Base-by-base conservation (phyloP, 2,888 invertebrate genomes). In the Cataglyphis cursor region DNA sequence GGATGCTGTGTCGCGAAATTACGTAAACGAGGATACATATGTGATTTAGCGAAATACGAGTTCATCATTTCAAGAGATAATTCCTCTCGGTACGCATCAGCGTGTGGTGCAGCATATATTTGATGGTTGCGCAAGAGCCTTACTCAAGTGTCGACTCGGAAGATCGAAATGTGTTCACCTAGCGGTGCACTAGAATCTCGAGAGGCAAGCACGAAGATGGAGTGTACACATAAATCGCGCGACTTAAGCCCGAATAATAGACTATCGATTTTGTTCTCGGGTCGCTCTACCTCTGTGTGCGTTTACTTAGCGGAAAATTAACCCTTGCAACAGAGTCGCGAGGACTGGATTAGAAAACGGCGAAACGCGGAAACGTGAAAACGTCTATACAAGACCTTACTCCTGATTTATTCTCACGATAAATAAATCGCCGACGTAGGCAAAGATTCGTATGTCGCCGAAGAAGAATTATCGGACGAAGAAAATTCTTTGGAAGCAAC, bases 241-340 rank as follows among this genome's bases (percentile, higher is more conserved):
- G 87, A 90, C 90, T 93, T 93, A 93, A 93, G 90, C 90, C 87
- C 87, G 89, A 91, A 93, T 93, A 93, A 93, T 93, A 92, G 93
- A 91, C 91, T 93, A 93, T 93, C 93, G 93, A 93, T 93, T 93
- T 72, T 74, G 81, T 86, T 81, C 84, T 72, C 84, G 83, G 51
- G 38, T n/a, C 66, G 38, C 59, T 21, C 31, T 10, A n/a, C 61
- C 62, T 15, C 68, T 83, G 83, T 75, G 38, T 80, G 73, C 80
- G 88, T 91, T 91, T 92, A 90, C 92, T 92, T 91, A 90, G 88
- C 86, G 91, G 90, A 89, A 92, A 92, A 93, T 92, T 92, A 92
- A 92, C 85, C 85, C 86, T 72, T 74, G 31, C 80, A 31, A 59
- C 18, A 6, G 38, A 54, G 31, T 38, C 44, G 44, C 38, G 38